phyloP scores from a whole-genome alignment of 2,113 vertebrate genomes.

The Thunnus maccoyii region DNA sequence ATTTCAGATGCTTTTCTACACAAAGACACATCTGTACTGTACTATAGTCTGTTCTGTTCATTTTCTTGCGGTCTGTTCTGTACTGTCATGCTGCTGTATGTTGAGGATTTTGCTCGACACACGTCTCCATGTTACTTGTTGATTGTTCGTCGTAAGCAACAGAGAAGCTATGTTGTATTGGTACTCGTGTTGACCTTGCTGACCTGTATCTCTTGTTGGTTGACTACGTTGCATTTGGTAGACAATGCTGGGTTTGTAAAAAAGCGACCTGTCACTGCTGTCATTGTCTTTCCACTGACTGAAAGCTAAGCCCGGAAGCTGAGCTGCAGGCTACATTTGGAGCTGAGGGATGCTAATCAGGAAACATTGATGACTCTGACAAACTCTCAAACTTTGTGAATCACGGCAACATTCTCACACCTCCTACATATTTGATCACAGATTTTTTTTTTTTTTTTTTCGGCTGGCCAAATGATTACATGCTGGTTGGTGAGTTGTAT shows the following conservation, averaged over 20 bases:
- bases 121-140: constrained; percentile 25
- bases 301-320: background rate
- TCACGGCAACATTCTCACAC: background rate
- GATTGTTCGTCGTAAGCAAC: constrained; percentile 35
- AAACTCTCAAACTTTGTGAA: constrained; percentile 16
- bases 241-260: constrained; percentile 32
- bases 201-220: constrained; percentile 42
- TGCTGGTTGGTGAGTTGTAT: constrained; percentile 30
- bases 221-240: constrained; percentile 31
- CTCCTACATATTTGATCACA: constrained; percentile 39
- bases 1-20: constrained; percentile 48
- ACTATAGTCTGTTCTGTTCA: background rate
- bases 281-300: constrained; percentile 27
- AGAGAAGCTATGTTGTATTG: constrained; percentile 40
- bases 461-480: constrained; percentile 17
- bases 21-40: constrained; percentile 4
- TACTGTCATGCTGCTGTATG: constrained; percentile 37
- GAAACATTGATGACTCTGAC: constrained; percentile 13
- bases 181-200: constrained; percentile 53
- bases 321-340: constrained; percentile 1
- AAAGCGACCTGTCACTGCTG: constrained; percentile 14
- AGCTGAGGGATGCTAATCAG: constrained; percentile 25
- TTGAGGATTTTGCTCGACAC: constrained; percentile 9
- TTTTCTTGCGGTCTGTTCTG: constrained; percentile 12
- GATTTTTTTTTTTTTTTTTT: constrained; percentile 12